phyloP scores from a whole-genome alignment of 2,888 invertebrate species.

The Anorthoa munda region DNA sequence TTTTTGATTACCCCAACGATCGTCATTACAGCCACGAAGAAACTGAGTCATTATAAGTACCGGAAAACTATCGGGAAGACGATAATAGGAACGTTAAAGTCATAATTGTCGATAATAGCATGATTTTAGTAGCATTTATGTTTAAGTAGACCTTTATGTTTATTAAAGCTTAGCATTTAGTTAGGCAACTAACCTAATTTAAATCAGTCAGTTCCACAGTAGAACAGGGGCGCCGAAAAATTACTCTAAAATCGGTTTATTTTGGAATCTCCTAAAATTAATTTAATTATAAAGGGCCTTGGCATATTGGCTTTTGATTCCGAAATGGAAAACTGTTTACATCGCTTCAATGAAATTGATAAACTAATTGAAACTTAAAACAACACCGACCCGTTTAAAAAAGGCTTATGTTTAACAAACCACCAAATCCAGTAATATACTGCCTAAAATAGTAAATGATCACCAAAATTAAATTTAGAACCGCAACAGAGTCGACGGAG shows the following conservation, averaged over 20 bases:
- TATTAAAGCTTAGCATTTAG: slow-evolving; percentile 1
- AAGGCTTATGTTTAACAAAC: no score
- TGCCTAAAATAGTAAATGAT: no score
- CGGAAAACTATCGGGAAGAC: slow-evolving; percentile 54
- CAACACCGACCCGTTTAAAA: not conserved
- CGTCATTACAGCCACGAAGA: slow-evolving; percentile 37
- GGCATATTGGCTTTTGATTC: not conserved
- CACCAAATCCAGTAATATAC: no score
- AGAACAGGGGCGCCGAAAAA: not conserved
- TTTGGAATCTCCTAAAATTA: not conserved
- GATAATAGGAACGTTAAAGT: slow-evolving; percentile 40
- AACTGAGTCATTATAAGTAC: slow-evolving; percentile 44
- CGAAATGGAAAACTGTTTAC: slow-evolving; percentile 11
- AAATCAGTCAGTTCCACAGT: not conserved
- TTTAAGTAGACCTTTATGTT: slow-evolving; percentile 5
- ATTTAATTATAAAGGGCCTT: not conserved
- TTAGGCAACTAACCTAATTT: slow-evolving; percentile 19
- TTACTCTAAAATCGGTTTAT: not conserved
- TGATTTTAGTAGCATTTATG: slow-evolving; percentile 28
- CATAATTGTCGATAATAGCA: slow-evolving; percentile 31
- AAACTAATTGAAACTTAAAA: slow-evolving; percentile 39
- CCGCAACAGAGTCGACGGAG: no score
- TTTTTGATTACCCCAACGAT: slow-evolving; percentile 58
- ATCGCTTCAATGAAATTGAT: slow-evolving; percentile 16
- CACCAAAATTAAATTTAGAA: no score